phyloP scores from a whole-genome alignment of 2,888 invertebrate species.

The Cephalotes varians region DNA sequence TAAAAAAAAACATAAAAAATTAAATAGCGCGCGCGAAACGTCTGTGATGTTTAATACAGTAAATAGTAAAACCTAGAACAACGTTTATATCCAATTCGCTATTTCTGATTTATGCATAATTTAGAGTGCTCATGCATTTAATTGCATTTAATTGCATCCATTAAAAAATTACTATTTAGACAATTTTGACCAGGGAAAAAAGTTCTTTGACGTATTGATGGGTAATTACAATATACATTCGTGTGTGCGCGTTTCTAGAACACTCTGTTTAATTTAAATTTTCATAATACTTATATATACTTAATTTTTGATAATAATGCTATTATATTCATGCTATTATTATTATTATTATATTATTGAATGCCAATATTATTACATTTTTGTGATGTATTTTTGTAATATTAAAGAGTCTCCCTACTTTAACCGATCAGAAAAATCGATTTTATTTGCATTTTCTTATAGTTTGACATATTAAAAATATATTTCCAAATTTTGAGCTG shows the following conservation, averaged over 20 bases:
- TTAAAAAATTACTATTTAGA: neutral
- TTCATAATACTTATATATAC: neutral
- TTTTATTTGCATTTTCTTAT: too few species aligned
- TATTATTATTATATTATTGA: neutral
- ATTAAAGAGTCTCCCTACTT: too few species aligned
- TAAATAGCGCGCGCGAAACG: too few species aligned
- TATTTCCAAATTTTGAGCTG: too few species aligned
- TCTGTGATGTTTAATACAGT: too few species aligned
- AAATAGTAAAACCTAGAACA: neutral
- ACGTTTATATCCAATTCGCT: neutral
- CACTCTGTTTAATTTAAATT: neutral
- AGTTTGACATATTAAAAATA: too few species aligned
- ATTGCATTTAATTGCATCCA: neutral
- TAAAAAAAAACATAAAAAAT: too few species aligned
- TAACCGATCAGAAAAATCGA: too few species aligned
- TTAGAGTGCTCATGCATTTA: neutral
- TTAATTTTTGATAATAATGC: neutral
- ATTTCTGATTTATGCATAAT: neutral
- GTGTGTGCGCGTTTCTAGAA: too few species aligned
- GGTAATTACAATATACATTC: neutral
- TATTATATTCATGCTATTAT: neutral
- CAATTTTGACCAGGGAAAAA: neutral
- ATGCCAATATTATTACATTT: neutral
- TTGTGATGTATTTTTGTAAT: neutral
- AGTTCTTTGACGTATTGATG: neutral